phyloP scores from a whole-genome alignment of 2,888 invertebrate species.

The Caenorhabditis angaria region DNA sequence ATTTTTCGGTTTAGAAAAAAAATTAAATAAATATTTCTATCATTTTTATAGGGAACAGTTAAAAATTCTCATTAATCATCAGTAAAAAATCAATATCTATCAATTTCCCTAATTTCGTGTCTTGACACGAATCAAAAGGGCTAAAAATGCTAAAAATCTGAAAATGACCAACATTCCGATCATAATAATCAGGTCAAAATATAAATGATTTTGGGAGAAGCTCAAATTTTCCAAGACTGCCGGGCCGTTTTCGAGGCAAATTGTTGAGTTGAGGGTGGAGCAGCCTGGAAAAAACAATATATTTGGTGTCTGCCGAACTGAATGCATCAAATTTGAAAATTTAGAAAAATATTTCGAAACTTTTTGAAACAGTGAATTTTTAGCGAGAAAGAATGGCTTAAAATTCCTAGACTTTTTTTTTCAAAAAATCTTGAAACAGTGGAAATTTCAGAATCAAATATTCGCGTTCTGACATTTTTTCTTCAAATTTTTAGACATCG shows the following conservation, averaged over 20 bases:
- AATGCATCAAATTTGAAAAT: no score
- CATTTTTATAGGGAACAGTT: no score
- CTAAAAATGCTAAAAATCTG: slow-evolving; percentile 61
- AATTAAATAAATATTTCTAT: slow-evolving; percentile 3
- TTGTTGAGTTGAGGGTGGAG: slow-evolving; percentile 9
- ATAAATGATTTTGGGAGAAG: slow-evolving; percentile 54
- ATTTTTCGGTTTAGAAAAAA: background rate
- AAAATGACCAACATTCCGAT: slow-evolving; percentile 56
- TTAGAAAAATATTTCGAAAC: background rate
- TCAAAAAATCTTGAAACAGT: no score
- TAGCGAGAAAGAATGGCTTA: no score
- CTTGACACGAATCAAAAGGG: slow-evolving; percentile 54
- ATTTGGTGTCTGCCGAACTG: background rate
- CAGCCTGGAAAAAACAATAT: slow-evolving; percentile 26
- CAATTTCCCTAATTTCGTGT: slow-evolving; percentile 40
- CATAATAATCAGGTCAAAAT: slow-evolving; percentile 53
- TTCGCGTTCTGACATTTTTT: no score
- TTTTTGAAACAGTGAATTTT: background rate
- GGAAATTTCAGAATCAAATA: no score
- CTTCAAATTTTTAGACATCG: no score
- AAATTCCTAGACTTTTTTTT: no score
- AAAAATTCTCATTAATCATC: no score
- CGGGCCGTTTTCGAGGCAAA: slow-evolving; percentile 47
- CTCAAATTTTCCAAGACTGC: slow-evolving; percentile 59
- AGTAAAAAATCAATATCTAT: no score